Conservation (phyloP, 2,113 vertebrate species). For the Corvus hawaiiensis region DNA sequence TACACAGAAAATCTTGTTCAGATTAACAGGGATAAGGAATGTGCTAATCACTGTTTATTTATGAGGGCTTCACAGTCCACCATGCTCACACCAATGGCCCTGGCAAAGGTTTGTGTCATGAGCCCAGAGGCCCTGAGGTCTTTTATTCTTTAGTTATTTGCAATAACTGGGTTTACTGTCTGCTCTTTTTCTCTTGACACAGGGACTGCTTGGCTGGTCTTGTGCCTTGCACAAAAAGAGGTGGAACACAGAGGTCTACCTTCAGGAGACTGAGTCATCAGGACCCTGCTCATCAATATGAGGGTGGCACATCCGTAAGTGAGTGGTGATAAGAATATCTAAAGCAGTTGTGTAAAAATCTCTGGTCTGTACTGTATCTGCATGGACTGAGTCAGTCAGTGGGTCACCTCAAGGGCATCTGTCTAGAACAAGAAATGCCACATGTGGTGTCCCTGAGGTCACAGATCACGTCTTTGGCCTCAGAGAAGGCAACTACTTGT, state of each 20-base stretch:
- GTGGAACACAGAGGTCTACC: accelerated
- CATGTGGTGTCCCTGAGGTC: not conserved
- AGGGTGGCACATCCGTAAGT: not conserved
- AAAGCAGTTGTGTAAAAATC: not conserved
- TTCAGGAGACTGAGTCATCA: not conserved
- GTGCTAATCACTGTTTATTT: not conserved
- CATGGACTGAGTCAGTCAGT: too few relatives aligned
- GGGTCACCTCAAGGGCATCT: not conserved
- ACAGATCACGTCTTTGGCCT: not conserved
- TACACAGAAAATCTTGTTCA: not conserved
- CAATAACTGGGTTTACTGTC: not conserved
- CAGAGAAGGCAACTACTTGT: not conserved
- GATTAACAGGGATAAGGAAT: not conserved
- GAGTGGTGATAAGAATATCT: not conserved
- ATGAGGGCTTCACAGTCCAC: not conserved
- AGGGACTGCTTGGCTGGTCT: not conserved
- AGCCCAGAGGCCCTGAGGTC: not conserved
- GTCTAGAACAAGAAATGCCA: not conserved
- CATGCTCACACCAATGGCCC: not conserved
- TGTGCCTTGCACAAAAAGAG: not conserved
- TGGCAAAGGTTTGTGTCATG: not conserved
- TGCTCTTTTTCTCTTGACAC: not conserved
- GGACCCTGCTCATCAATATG: not conserved
- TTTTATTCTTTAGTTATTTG: not conserved
- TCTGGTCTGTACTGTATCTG: not conserved